Conservation (phyloP, 2,113 vertebrate genomes). For the Erythrocercus mccallii region DNA sequence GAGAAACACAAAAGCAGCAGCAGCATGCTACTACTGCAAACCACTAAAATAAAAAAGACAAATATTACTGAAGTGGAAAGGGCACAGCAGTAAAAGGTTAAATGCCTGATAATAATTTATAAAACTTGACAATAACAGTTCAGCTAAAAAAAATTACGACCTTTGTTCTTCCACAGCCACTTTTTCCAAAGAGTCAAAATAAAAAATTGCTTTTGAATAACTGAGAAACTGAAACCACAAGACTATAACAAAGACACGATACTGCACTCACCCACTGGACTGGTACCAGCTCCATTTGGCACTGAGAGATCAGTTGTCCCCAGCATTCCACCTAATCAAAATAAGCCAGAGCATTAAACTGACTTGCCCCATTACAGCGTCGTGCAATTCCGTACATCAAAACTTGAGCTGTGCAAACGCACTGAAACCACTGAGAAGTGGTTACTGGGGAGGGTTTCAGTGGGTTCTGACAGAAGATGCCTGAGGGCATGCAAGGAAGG, state of each 20-base stretch:
- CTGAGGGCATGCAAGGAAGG: background rate
- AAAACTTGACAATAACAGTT: background rate
- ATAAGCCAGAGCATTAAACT: background rate
- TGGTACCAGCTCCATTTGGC: slow-evolving; percentile 87
- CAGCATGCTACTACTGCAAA: background rate
- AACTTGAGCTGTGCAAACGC: background rate
- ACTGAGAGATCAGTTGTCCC: slow-evolving; percentile 84
- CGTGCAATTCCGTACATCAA: accelerated
- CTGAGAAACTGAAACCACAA: background rate
- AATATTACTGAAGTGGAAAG: background rate
- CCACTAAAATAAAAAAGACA: background rate
- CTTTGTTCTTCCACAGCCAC: background rate
- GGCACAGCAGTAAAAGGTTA: background rate
- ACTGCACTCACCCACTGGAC: slow-evolving; percentile 84
- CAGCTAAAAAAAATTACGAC: background rate
- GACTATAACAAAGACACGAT: background rate
- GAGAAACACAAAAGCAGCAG: background rate
- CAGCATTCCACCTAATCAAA: slow-evolving; percentile 84
- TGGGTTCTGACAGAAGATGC: accelerated
- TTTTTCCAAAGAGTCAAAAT: background rate
- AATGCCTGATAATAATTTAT: background rate
- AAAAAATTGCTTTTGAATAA: background rate
- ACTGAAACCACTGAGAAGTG: background rate
- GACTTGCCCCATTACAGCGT: background rate
- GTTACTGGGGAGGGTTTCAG: accelerated